These are phyloP conservation scores for Centropristis striata DNA, from an alignment of 2,113 vertebrate genomes.

Conservation along the genomic window DNA sequence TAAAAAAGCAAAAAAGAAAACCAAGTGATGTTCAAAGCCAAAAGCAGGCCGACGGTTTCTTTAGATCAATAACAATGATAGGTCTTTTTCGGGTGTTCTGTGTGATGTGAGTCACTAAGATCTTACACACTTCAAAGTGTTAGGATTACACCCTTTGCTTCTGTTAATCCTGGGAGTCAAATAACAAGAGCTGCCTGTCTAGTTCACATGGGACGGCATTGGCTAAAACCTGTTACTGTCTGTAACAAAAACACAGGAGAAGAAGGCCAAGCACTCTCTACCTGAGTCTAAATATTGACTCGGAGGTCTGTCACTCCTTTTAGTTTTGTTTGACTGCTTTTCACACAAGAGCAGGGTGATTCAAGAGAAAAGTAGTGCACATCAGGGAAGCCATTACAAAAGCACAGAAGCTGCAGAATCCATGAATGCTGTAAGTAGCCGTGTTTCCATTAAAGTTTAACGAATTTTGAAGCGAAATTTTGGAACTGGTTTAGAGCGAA, in stretches of 20 bases:
- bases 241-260: slow-evolving; percentile 41
- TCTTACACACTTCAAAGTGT: slow-evolving; percentile 74
- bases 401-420: slow-evolving; percentile 9
- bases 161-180: slow-evolving; percentile 65
- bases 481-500: too few species aligned
- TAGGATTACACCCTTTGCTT: slow-evolving; percentile 63
- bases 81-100: slow-evolving; percentile 30
- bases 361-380: slow-evolving; percentile 29
- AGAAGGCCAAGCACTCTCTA: slow-evolving; percentile 14
- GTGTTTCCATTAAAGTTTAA: too few species aligned
- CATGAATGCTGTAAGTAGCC: background rate
- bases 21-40: slow-evolving; percentile 57
- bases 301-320: slow-evolving; percentile 10
- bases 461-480: too few species aligned
- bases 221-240: slow-evolving; percentile 39
- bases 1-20: slow-evolving; percentile 44
- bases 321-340: slow-evolving; percentile 17
- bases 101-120: slow-evolving; percentile 49
- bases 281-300: slow-evolving; percentile 63
- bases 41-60: slow-evolving; percentile 36
- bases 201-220: slow-evolving; percentile 31
- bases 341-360: slow-evolving; percentile 34
- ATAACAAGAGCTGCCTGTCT: slow-evolving; percentile 61
- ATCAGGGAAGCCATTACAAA: slow-evolving; percentile 4
- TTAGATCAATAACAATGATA: slow-evolving; percentile 65